A percentile compares a stretch with the other conserved stretches of the same genome.
Evolutionary conservation across 2,797 vertebrate genomes (phyloP).

Genomic region (Thunnus albacares): DNA sequence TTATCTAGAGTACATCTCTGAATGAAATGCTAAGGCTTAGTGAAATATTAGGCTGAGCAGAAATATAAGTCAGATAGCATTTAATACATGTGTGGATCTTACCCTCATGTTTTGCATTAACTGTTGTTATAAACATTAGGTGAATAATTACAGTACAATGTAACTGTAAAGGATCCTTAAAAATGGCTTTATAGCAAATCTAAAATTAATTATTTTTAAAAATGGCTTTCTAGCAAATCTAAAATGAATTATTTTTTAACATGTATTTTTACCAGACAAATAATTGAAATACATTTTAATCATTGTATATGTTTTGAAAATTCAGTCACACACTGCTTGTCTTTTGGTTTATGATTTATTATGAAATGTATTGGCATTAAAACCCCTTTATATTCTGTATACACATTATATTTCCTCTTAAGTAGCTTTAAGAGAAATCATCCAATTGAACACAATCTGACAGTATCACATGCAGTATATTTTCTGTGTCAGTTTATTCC

Average conservation of each 20-base stretch:
- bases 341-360: neutral
- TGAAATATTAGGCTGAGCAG: constrained; percentile 83
- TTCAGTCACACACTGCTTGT: neutral
- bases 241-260: no score
- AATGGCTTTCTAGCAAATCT: neutral
- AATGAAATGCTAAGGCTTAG: constrained; percentile 82
- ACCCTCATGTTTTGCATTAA: constrained; percentile 68
- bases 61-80: constrained; percentile 77
- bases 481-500: neutral
- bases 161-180: neutral
- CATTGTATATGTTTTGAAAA: constrained; percentile 3
- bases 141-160: constrained; percentile 55
- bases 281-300: neutral
- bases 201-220: neutral
- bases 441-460: neutral
- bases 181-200: neutral
- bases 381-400: neutral
- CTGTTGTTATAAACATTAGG: constrained; percentile 48
- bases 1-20: constrained; percentile 86
- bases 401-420: neutral
- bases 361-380: neutral
- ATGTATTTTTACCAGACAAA: neutral
- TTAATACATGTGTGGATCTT: constrained; percentile 67
- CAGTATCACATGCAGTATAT: neutral
- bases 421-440: neutral